phyloP scores from a whole-genome alignment of 2,888 invertebrate species.

The Troides aeacus region DNA sequence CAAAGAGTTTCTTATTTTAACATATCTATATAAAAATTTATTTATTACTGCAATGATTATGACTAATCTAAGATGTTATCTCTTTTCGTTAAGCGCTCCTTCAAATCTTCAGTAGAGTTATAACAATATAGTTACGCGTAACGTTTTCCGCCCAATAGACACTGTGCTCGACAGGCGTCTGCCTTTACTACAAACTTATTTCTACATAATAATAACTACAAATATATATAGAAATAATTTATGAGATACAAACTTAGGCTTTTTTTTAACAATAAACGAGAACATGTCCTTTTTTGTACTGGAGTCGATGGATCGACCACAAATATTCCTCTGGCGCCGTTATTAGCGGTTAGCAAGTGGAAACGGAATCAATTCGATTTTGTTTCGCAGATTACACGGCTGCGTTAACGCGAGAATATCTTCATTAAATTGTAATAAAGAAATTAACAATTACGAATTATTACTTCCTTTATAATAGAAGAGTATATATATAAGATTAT shows the following conservation, averaged over 20 bases:
- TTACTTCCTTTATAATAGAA: not conserved
- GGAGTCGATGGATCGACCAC: not conserved
- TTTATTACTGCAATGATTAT: too few species aligned
- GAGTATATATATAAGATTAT: too few species aligned
- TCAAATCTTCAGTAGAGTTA: too few species aligned
- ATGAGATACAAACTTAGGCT: not conserved
- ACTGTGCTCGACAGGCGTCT: not conserved
- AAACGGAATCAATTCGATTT: conserved; percentile 10
- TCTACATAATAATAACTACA: not conserved
- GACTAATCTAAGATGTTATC: too few species aligned
- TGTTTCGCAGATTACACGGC: conserved; percentile 15
- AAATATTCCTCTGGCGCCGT: not conserved
- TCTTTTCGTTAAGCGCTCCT: too few species aligned
- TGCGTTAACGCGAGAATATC: not conserved
- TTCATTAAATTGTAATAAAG: not conserved
- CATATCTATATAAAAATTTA: too few species aligned
- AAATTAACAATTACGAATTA: not conserved
- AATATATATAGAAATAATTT: not conserved
- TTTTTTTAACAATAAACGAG: not conserved
- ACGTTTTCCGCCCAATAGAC: too few species aligned
- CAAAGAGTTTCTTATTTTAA: too few species aligned
- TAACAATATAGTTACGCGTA: too few species aligned
- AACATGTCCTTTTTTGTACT: not conserved
- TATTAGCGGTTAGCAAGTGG: conserved; percentile 4
- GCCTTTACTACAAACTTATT: too few species aligned